Evolutionary conservation across 2,113 vertebrate species (phyloP), one percentile per base, ranked within the genome.

Genomic region (Vombatus ursinus): DNA sequence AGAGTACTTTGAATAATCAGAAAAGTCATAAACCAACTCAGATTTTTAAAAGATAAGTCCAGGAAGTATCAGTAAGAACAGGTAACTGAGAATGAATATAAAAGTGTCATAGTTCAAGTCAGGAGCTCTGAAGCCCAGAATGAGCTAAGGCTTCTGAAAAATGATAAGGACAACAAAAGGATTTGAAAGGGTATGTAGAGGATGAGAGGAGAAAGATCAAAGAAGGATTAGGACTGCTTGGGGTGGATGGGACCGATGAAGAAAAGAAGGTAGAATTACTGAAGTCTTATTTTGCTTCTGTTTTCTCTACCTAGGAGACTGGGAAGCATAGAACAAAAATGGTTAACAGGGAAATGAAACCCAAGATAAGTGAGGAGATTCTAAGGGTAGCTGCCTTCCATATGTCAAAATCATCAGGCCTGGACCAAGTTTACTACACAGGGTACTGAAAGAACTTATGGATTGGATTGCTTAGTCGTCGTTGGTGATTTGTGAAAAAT

Each of bases 291-390:
- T 84, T 84, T 84, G n/a, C n/a, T 84, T 84, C 68, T 84, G 68
- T 84, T 84, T 84, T 84, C 68, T 84, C 68, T 84, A 84, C n/a
- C 68, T 84, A 84, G n/a, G 68, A 84, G 68, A 84, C 68, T 84
- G 68, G 31, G 68, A 84, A 84, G n/a, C 68, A 44, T 84, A 84
- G 68, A 84, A 44, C 68, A 84, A 84, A 77, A 84, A 23, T 84
- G 68, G n/a, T 84, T 84, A 44, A 84, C 68, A 84, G 68, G 68
- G 68, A 84, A 84, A 44, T 84, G 68, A 84, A 44, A 22, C n/a
- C 68, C 68, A 84, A 22, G 68, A 84, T 84, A 44, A 84, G 68
- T 84, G 68, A 44, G 68, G 68, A 84, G n/a, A 44, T 84, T 84
- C n/a, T 84, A 44, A 84, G 68, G 68, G 68, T 84, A 84, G 68